Evolutionary conservation across 64 coral and sea anemone species (phyloP), one percentile per base, ranked within the genome.

Genomic region (Anthopleura sola): DNA sequence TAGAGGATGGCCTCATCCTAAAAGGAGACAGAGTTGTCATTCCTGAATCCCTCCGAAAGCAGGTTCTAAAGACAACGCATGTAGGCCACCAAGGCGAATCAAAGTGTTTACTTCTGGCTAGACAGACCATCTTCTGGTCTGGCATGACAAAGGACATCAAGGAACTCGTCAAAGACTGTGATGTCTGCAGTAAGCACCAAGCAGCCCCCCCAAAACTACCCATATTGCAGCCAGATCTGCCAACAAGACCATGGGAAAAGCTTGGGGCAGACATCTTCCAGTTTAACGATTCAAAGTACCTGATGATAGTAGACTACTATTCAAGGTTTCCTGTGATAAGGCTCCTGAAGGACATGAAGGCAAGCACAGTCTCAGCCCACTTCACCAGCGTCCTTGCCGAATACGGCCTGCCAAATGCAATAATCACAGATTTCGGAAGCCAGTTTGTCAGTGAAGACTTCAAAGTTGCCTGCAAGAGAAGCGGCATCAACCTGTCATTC

Each of bases 191-290:
- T 20, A 83, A 83, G n/a, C 17, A 83, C 21, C 80, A 83, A 10
- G 47, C 80, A 51, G 48, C 48, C 9, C 88, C 75, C 37, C 38
- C 29, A 0, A 90, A 29, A 57, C 32, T 84, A 71, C 64, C 88
- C 14, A 20, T 77, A 21, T 2, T 84, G 37, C 88, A 90, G 17
- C 81, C 88, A 34, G 64, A 75, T 1, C 60, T 75, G 24, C 60
- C 68, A 0, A 56, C 46, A 0, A 13, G 88, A 58, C 80, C 80
- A 33, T 90, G 88, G 69, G 60, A 89, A 28, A 89, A 89, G 44
- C 87, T 89, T 1, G 87, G 80, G 31, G 50, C 87, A 23, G 87
- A 89, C 54, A 84, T 90, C 20, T 90, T 90, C 47, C 28, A 90
- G 14, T 85, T 84, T 19, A 90, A 84, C 18, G 26, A 17, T 2